A percentile compares a stretch with the other conserved stretches of the same genome.
Conservation (phyloP, 1,140 invertebrate species). For the Ganaspis sp. region DNA sequence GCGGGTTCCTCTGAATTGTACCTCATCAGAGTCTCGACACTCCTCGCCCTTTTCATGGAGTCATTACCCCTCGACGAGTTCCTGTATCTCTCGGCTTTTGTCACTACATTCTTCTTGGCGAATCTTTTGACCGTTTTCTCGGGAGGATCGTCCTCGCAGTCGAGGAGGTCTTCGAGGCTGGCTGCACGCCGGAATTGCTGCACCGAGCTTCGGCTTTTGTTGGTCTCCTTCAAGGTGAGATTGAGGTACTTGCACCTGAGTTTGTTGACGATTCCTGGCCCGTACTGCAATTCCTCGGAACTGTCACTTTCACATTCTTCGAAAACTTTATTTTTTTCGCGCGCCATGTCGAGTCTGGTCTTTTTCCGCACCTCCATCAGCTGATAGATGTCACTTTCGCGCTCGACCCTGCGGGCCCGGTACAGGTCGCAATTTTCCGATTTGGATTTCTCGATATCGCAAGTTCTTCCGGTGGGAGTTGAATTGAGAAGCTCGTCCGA, state of each 20-base stretch:
- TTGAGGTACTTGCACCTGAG: conserved; percentile 90
- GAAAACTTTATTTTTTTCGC: conserved; percentile 32
- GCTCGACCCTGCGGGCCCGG: background rate
- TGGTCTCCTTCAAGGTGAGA: conserved; percentile 83
- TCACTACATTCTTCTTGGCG: conserved; percentile 54
- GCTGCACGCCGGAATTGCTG: conserved; percentile 84
- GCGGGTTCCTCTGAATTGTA: conserved; percentile 72
- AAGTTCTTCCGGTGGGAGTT: background rate
- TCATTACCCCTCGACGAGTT: conserved; percentile 75
- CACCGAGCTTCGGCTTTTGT: conserved; percentile 79
- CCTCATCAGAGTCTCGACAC: conserved; percentile 86
- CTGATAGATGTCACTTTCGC: conserved; percentile 34
- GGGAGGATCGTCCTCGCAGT: conserved; percentile 76
- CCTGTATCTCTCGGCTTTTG: conserved; percentile 71
- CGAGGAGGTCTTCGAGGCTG: conserved; percentile 89
- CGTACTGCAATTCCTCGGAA: conserved; percentile 90
- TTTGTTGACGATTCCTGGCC: conserved; percentile 93
- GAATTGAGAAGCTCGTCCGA: conserved; percentile 65
- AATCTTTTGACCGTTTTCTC: conserved; percentile 61
- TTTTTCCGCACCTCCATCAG: conserved; percentile 42
- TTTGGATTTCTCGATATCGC: background rate
- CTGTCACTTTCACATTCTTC: conserved; percentile 77
- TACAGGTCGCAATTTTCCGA: conserved; percentile 9
- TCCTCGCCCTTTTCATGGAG: conserved; percentile 87
- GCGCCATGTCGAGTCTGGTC: conserved; percentile 30